Conservation (phyloP, 2,888 invertebrate genomes). For the Ctena decussata region DNA sequence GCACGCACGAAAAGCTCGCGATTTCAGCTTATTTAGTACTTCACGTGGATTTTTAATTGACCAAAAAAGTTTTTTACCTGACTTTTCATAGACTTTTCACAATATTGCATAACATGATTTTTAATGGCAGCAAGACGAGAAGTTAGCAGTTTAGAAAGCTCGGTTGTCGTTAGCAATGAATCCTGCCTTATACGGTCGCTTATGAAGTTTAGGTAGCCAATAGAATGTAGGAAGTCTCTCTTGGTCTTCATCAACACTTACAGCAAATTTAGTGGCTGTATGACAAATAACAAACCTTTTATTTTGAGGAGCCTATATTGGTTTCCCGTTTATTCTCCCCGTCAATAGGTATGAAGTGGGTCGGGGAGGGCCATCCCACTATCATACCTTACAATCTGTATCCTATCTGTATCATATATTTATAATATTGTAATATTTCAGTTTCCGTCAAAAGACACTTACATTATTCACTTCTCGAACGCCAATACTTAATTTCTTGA, state of each 20-base stretch:
- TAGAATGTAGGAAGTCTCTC: background rate
- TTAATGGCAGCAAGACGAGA: background rate
- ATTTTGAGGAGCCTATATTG: no score
- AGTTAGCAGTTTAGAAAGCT: background rate
- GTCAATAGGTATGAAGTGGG: no score
- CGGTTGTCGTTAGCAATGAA: background rate
- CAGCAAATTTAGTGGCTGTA: background rate
- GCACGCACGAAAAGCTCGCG: background rate
- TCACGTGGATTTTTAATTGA: background rate
- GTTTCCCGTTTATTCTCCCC: no score
- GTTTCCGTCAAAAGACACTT: no score
- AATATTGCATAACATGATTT: background rate
- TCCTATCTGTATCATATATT: no score
- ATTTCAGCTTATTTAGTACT: background rate
- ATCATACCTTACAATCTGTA: no score
- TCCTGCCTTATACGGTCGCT: background rate
- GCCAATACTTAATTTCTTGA: no score
- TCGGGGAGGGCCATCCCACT: no score
- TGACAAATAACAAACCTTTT: no score
- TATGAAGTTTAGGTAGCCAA: constrained; percentile 1
- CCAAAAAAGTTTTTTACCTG: background rate
- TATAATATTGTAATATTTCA: background rate
- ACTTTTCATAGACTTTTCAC: background rate
- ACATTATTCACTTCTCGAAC: no score
- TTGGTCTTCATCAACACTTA: background rate